phyloP scores from a whole-genome alignment of 2,113 vertebrate species.

The Amazona guildingii region DNA sequence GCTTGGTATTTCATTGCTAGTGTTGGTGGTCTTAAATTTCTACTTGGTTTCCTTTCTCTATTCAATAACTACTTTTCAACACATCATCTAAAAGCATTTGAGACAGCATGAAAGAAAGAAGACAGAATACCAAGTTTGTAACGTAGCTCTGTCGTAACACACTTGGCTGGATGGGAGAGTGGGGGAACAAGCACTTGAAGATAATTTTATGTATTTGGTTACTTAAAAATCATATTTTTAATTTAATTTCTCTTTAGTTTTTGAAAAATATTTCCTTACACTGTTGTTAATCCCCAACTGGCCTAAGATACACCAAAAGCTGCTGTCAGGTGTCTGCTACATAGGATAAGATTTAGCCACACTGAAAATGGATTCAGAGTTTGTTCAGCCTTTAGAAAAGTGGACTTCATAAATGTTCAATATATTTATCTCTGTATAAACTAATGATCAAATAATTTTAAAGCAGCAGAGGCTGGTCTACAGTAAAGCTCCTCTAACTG shows the following conservation, averaged over 20 bases:
- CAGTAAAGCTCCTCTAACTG: not conserved
- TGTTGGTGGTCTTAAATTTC: not conserved
- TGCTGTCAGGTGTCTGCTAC: not conserved
- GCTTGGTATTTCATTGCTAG: not conserved
- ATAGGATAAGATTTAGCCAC: not conserved
- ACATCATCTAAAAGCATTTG: not conserved
- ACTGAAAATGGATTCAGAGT: not conserved
- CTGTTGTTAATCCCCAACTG: not conserved
- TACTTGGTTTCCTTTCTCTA: not conserved
- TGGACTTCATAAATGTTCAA: not conserved
- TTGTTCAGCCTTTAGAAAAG: not conserved
- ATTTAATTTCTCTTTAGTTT: not conserved
- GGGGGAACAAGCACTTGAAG: not conserved
- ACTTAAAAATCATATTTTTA: not conserved
- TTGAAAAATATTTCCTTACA: not conserved
- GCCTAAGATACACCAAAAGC: not conserved
- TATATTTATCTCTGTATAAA: not conserved
- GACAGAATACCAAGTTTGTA: not conserved
- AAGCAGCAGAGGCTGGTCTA: not conserved
- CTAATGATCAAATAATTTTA: not conserved
- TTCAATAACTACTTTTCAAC: not conserved
- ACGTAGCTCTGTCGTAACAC: not conserved
- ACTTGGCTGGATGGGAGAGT: not conserved
- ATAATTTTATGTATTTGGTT: not conserved
- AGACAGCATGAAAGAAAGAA: not conserved